Evolutionary conservation across 2,797 vertebrate genomes (phyloP).

Genomic region (Schizopygopsis malacanthus): DNA sequence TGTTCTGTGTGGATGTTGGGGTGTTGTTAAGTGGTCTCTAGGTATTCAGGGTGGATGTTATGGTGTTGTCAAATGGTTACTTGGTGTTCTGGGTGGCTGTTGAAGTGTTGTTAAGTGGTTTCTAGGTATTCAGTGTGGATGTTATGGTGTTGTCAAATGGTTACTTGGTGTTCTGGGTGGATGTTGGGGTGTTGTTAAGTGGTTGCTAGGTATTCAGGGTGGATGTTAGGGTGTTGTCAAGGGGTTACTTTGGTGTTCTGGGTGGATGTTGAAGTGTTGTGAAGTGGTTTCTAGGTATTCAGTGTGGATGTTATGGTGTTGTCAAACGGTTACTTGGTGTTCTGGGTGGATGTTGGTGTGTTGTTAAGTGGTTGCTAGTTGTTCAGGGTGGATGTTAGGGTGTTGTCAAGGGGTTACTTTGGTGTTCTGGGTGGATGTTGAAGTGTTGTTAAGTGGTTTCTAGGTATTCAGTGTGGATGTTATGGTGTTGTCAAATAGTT

Average conservation of each 20-base stretch:
- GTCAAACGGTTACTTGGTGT: rapidly evolving
- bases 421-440: neutral
- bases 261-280: too few species aligned
- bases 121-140: neutral
- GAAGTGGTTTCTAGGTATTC: too few species aligned
- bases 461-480: neutral
- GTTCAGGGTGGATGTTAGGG: neutral
- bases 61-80: neutral
- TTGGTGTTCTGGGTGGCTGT: neutral
- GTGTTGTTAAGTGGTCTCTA: too few species aligned
- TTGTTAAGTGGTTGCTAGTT: too few species aligned
- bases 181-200: too few species aligned
- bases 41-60: neutral
- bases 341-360: too few species aligned
- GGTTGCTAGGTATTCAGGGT: neutral
- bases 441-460: too few species aligned
- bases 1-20: too few species aligned
- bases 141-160: too few species aligned
- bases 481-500: neutral
- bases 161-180: neutral
- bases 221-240: neutral
- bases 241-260: neutral
- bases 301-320: too few species aligned
- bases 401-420: neutral
- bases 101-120: neutral